Percentiles rank a stretch among this genome's conserved stretches.
Evolutionary conservation across 1,140 invertebrate species (phyloP).

Genomic region (Thrips palmi): DNA sequence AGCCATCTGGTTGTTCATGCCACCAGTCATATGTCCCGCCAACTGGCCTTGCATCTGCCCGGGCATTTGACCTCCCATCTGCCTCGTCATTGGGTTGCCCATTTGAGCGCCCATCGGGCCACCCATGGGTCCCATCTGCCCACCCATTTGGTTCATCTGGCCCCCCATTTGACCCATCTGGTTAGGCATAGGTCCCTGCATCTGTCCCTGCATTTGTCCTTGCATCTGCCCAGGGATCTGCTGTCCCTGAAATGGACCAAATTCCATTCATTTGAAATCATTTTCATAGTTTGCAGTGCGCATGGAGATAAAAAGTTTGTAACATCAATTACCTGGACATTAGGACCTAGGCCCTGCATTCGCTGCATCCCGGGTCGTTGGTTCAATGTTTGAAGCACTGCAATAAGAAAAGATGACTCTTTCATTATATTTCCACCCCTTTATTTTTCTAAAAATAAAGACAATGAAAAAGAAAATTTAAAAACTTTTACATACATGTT

Average conservation of each 20-base stretch:
- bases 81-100: conserved; percentile 4
- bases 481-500: too few species aligned
- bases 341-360: conserved; percentile 16
- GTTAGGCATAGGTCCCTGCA: too few species aligned
- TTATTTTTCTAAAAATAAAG: background rate
- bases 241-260: conserved; percentile 7
- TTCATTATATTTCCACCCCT: too few species aligned
- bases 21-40: conserved; percentile 19
- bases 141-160: conserved; percentile 32
- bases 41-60: conserved; percentile 18
- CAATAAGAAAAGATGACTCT: conserved; percentile 11
- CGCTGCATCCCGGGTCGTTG: conserved; percentile 29
- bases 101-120: conserved; percentile 18
- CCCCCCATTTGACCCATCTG: conserved; percentile 35
- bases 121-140: conserved; percentile 20
- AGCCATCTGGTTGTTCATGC: conserved; percentile 12
- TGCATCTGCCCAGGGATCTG: conserved; percentile 10
- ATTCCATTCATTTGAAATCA: too few species aligned
- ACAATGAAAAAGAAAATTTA: background rate
- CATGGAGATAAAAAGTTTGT: background rate
- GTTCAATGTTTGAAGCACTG: conserved; percentile 37
- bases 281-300: too few species aligned
- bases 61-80: conserved; percentile 13
- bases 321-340: conserved; percentile 12
- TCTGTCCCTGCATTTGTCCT: conserved; percentile 13